These are phyloP conservation scores for Sebastes nivosus DNA, from an alignment of 2,797 vertebrate species.

Conservation along the genomic window DNA sequence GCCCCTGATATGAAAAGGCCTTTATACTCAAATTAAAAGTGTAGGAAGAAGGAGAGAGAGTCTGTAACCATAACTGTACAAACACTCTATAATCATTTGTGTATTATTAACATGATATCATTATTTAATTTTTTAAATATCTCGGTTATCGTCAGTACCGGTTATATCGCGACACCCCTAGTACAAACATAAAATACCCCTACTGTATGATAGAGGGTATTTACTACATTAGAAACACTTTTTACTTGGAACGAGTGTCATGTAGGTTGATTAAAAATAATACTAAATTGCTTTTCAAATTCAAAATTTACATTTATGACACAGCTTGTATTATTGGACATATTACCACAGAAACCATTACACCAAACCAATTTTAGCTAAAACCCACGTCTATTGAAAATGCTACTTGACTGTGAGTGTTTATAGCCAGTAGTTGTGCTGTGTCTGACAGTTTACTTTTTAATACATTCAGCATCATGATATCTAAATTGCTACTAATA, in stretches of 20 bases:
- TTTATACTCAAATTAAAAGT: background rate
- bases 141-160: too few relatives aligned
- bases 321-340: background rate
- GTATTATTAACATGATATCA: too few relatives aligned
- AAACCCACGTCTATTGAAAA: background rate
- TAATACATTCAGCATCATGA: background rate
- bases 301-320: background rate
- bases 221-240: background rate
- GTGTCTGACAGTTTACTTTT: background rate
- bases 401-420: background rate
- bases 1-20: too few relatives aligned
- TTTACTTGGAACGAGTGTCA: background rate
- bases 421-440: background rate
- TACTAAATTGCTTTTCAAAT: background rate
- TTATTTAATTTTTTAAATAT: too few relatives aligned
- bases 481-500: background rate
- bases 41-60: too few relatives aligned
- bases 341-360: background rate
- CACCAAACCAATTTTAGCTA: background rate
- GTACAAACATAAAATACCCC: background rate
- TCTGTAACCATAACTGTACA: too few relatives aligned
- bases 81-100: too few relatives aligned
- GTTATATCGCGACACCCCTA: too few relatives aligned
- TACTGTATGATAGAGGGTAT: too few relatives aligned
- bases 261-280: background rate